Evolutionary conservation across 2,888 invertebrate genomes (phyloP).

Genomic region (Rhagonycha lutea): DNA sequence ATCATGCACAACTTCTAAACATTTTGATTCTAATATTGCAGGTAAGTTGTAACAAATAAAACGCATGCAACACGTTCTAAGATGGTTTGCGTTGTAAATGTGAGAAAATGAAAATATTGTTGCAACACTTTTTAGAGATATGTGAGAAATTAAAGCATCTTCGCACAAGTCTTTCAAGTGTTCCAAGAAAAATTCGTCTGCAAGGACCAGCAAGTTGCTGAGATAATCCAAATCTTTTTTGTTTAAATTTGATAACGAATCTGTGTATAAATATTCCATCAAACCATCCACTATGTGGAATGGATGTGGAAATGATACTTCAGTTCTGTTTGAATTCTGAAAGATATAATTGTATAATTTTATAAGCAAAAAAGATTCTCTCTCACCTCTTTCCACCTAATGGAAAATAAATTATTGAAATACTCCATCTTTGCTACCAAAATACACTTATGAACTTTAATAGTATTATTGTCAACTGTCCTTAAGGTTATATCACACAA

Average conservation of each 20-base stretch:
- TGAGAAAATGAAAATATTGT: conserved; percentile 77
- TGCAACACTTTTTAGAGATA: conserved; percentile 76
- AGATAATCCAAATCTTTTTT: conserved; percentile 69
- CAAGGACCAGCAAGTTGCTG: conserved; percentile 74
- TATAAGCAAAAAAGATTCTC: not conserved
- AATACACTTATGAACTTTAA: conserved; percentile 81
- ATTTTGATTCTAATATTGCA: conserved; percentile 69
- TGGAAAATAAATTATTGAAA: conserved; percentile 81
- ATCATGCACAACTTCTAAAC: conserved; percentile 67
- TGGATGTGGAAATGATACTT: conserved; percentile 64
- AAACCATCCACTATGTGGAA: conserved; percentile 67
- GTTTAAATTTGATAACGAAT: conserved; percentile 63
- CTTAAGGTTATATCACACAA: conserved; percentile 51
- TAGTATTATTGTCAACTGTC: conserved; percentile 47
- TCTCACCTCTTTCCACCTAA: conserved; percentile 75
- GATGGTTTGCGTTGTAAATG: conserved; percentile 73
- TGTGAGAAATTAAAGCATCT: conserved; percentile 66
- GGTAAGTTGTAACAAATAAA: conserved; percentile 78
- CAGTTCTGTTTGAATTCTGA: conserved; percentile 37
- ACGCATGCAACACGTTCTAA: conserved; percentile 75
- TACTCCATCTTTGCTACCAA: conserved; percentile 81
- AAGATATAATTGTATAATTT: not conserved
- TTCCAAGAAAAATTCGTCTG: conserved; percentile 79
- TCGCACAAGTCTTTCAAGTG: conserved; percentile 74
- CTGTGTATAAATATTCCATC: conserved; percentile 77